Conservation (phyloP, 2,113 vertebrate species). For the Piprites chloris region DNA sequence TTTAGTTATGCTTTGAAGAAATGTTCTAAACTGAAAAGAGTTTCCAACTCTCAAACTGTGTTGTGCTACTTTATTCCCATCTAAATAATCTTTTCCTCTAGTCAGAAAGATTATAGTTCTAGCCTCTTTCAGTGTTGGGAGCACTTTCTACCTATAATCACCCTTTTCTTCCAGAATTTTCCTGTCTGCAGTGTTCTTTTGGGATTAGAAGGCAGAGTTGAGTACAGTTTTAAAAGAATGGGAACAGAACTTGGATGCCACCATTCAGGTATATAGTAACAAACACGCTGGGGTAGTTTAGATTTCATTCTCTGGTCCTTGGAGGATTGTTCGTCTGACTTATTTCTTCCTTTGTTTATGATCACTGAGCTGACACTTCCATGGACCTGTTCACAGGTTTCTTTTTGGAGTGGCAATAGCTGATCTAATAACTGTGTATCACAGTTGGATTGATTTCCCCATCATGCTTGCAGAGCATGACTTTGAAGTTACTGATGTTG, state of each 20-base stretch:
- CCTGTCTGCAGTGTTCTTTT: not conserved
- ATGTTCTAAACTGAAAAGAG: not conserved
- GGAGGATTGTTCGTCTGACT: not conserved
- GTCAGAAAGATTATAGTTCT: not conserved
- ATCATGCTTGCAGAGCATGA: not conserved
- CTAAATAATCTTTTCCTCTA: not conserved
- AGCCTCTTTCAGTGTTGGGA: not conserved
- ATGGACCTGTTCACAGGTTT: not conserved
- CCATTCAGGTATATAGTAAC: not conserved
- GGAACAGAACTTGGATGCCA: not conserved
- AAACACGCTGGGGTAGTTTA: fast-evolving
- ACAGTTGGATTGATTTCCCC: not conserved
- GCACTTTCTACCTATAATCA: not conserved
- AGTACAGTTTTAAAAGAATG: not conserved
- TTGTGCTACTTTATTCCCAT: not conserved
- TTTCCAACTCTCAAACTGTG: not conserved
- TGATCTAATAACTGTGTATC: not conserved
- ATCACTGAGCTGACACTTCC: not conserved
- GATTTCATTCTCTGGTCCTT: not conserved
- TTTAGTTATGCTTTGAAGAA: not conserved
- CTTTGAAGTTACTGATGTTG: slow-evolving; percentile 50
- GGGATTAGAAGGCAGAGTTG: not conserved
- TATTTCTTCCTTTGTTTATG: not conserved
- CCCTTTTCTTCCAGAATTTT: not conserved
- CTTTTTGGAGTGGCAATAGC: not conserved